Evolutionary conservation across 2,113 vertebrate species (phyloP).

Genomic region (Zosterops borbonicus): DNA sequence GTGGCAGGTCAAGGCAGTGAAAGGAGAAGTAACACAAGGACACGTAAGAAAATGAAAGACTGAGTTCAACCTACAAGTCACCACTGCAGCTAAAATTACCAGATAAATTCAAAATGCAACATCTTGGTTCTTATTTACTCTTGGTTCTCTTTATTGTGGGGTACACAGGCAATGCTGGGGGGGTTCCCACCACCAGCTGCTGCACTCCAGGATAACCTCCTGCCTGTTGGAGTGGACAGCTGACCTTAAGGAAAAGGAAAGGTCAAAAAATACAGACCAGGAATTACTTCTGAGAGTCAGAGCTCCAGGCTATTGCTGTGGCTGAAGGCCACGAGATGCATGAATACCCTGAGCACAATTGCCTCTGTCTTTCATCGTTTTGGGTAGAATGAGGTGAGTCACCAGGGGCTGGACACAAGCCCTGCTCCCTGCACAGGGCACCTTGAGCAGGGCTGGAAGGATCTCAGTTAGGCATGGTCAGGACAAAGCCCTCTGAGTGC

Average conservation of each 20-base stretch:
- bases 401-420: background rate
- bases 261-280: background rate
- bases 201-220: fast-evolving
- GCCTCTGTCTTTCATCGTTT: background rate
- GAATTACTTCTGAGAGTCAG: background rate
- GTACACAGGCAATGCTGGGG: background rate
- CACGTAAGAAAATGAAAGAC: background rate
- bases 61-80: background rate
- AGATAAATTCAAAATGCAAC: background rate
- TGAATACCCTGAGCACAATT: background rate
- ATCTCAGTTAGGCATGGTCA: fast-evolving
- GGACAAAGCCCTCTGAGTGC: background rate
- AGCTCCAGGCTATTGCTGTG: background rate
- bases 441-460: fast-evolving
- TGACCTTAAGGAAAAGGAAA: background rate
- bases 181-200: background rate
- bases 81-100: background rate
- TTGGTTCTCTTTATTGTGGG: background rate
- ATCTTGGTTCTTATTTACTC: background rate
- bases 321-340: background rate
- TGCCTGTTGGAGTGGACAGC: background rate
- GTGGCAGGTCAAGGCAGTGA: background rate
- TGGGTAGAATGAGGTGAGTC: background rate
- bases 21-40: background rate
- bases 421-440: background rate